Evolutionary conservation across 2,888 invertebrate species (phyloP), one percentile per base, ranked within the genome.

Genomic region (Hypomecis atomaria): DNA sequence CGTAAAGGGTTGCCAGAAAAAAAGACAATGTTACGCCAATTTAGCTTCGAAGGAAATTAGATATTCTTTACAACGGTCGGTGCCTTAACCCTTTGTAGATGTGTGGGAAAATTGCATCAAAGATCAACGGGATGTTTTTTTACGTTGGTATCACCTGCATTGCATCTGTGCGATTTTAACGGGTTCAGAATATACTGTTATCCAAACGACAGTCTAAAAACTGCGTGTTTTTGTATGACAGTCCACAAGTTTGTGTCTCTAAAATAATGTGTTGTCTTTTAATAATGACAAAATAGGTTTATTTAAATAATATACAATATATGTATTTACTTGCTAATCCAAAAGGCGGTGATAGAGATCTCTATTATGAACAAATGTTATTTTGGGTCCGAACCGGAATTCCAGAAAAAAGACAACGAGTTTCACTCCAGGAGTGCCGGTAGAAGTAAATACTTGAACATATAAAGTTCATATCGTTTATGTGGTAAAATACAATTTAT

Each of bases 1-100:
- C 84, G 75, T 81, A 85, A 89, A 86, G 86, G 88, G 88, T 86
- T 86, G 76, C 73, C 72, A 76, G 62, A 65, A 73, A 70, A 79
- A 77, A 77, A 82, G 75, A 87, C 86, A 87, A 88, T 90, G 92
- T 90, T 91, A 90, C 92, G 92, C 88, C 92, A 92, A 92, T 92
- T 92, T 92, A 89, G 88, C 87, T 90, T 86, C 87, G 85, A 88
- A 91, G 90, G 92, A 92, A 92, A 92, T 92, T 92, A 92, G 92
- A 92, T 92, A 92, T 92, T 88, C 88, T 88, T 88, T 84, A 90
- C 87, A 86, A 86, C 86, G 76, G 86, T 83, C 81, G 83, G 79
- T 79, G 76, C 81, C 85, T 89, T 87, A 85, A 88, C 86, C 88
- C 87, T 88, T 91, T 89, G 85, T 82, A 71, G 76, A 75, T 77